Base-by-base conservation (phyloP, 2,113 vertebrate genomes). In the Hemicordylus capensis region DNA sequence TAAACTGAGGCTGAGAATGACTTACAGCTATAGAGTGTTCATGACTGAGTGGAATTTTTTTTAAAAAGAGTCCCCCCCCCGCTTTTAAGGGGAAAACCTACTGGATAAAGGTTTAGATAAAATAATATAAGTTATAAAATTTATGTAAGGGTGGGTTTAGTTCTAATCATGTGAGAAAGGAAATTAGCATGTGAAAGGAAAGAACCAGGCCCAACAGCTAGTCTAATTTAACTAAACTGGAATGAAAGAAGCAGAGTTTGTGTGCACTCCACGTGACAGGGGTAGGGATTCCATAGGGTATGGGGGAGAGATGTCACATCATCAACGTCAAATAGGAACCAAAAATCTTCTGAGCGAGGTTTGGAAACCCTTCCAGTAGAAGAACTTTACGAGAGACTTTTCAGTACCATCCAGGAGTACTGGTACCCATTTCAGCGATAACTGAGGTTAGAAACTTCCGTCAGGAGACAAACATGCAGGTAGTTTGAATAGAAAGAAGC, bases 381-480 rank as follows among this genome's bases (percentile, higher is more conserved):
- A 67, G 28, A 20, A 17, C 90, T 88, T 75, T 76, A 80, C 58
- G 58, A 6, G 58, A 6, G 31, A 88, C 63, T 31, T 6, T 44
- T 92, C 31, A 72, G 7, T 10, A 69, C 48, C 83, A 76, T 46
- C 10, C 1, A 80, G 0, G 4, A 14, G 0, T 37, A 58, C 19
- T 76, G 51, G 48, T 4, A 70, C 34, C 48, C n/a, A 34, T 83
- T 81, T 66, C 80, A 88, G 72, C 2, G n/a, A 85, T 76, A 76
- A 9, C 46, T 69, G 79, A 85, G 26, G 84, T 15, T 37, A 84
- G 70, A 86, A 39, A 79, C 61, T 58, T 28, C 14, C n/a, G 74
- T 87, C 80, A 83, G 48, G 58, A 89, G 37, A 85, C 7, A 87
- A 51, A 28, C 9, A 37, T n/a, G 72, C 56, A 48, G 56, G 42